Evolutionary conservation across 2,888 invertebrate genomes (phyloP), one percentile per base, ranked within the genome.

Genomic region (Drosophila nr. fundita): DNA sequence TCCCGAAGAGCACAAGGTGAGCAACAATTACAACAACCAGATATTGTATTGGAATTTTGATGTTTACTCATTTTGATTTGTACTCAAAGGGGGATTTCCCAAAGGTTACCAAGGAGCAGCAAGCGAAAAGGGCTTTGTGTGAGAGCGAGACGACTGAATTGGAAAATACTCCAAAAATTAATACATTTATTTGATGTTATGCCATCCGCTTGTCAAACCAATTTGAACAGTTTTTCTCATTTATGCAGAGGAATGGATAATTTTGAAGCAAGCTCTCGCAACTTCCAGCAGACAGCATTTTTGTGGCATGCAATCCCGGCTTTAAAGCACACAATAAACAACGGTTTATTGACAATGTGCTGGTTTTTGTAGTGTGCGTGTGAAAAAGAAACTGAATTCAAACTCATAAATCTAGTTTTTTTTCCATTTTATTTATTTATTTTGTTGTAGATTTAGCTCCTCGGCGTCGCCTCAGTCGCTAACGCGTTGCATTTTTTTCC

Each of bases 351-450:
- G 48, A 67, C 15, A 49, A 27, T 29, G 15, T 38, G 64, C 59
- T 52, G 52, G 54, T 36, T 34, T 21, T 15, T 55, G n/a, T n/a
- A 34, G 52, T 68, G 61, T 69, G 67, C 57, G 58, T 54, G 61
- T 65, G 55, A 73, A 83, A 72, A 77, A 82, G 73, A 81, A 87
- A 84, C 84, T 84, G 87, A 84, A 84, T 78, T 78, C 66, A 75
- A 80, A 74, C 69, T 81, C 81, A 85, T 88, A 83, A 88, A 90
- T 87, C 83, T 75, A 79, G 86, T 88, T 88, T 86, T 88, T 88
- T 86, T 82, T 82, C 76, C 74, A 76, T 71, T 76, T 71, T 74
- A 75, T 72, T 77, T 74, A 71, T 57, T 72, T 52, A 36, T 69
- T 67, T 49, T 53, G 38, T 63, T 60, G 64, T 49, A 18, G 55